Evolutionary conservation across 2,797 vertebrate species (phyloP).

Genomic region (Pyrocephalus nanus): DNA sequence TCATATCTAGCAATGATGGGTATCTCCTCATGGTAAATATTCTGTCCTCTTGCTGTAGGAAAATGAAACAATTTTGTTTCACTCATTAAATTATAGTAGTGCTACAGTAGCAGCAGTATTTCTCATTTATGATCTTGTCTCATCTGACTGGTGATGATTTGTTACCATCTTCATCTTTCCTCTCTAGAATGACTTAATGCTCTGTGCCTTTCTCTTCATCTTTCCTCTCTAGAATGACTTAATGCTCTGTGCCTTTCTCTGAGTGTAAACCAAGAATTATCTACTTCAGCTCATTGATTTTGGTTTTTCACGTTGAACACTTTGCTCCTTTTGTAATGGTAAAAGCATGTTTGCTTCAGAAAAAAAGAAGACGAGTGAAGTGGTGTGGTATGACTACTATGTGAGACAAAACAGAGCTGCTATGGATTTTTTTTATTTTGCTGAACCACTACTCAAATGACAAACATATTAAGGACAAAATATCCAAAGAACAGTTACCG

Average conservation of each 20-base stretch:
- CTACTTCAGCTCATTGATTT: not conserved
- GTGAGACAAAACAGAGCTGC: not conserved
- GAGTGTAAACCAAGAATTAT: not conserved
- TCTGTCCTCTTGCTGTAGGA: not conserved
- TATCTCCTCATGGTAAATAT: not conserved
- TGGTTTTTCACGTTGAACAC: not conserved
- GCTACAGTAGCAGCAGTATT: not conserved
- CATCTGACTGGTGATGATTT: not conserved
- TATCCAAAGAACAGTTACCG: not conserved
- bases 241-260: not conserved
- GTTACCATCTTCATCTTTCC: not conserved
- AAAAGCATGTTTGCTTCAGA: not conserved
- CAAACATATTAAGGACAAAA: not conserved
- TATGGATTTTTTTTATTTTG: conserved; percentile 15
- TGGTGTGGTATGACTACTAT: not conserved
- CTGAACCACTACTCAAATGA: not conserved
- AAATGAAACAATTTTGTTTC: not conserved
- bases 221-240: not conserved
- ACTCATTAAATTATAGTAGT: not conserved
- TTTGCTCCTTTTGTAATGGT: not conserved
- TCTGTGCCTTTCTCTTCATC: fast-evolving
- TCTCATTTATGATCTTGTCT: not conserved
- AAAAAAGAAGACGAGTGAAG: not conserved
- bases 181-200: not conserved
- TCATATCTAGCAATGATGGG: not conserved